These are phyloP conservation scores for Rhopalosiphum padi DNA, from an alignment of 1,140 invertebrate species.

Conservation along the genomic window DNA sequence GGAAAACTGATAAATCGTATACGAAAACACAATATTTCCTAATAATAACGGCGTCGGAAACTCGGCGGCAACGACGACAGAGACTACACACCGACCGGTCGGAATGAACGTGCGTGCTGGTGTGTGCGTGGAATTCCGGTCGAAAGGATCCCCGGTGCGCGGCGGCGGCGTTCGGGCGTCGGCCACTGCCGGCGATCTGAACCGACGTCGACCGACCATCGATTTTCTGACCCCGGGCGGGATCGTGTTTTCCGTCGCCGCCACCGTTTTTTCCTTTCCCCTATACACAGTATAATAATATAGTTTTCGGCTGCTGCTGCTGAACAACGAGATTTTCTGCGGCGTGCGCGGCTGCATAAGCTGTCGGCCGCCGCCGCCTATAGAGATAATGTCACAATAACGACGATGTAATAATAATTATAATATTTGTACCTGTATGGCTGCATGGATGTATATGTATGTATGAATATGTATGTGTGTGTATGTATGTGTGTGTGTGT, in stretches of 20 bases:
- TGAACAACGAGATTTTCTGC: slow-evolving; percentile 40
- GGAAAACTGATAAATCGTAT: background rate
- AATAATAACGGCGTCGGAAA: background rate
- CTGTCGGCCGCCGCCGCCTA: background rate
- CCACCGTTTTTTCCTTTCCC: slow-evolving; percentile 53
- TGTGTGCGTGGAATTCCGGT: slow-evolving; percentile 57
- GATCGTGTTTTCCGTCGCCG: slow-evolving; percentile 31
- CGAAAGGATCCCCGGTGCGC: slow-evolving; percentile 55
- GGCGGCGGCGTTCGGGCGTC: slow-evolving; percentile 55
- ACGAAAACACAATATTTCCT: background rate
- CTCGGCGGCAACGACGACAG: background rate
- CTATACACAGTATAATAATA: slow-evolving; percentile 2
- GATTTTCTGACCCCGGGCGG: slow-evolving; percentile 55
- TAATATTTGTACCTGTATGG: background rate
- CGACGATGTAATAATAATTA: background rate
- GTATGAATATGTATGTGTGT: too few relatives aligned
- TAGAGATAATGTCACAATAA: background rate
- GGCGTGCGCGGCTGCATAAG: background rate
- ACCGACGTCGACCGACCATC: slow-evolving; percentile 49
- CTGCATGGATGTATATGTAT: too few relatives aligned
- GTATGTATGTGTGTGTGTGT: too few relatives aligned
- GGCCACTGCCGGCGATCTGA: slow-evolving; percentile 43
- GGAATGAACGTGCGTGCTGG: slow-evolving; percentile 50
- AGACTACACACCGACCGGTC: background rate
- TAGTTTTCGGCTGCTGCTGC: slow-evolving; percentile 31